These are phyloP conservation scores for Octopus sinensis DNA, from an alignment of 1,140 invertebrate species.

Conservation along the genomic window DNA sequence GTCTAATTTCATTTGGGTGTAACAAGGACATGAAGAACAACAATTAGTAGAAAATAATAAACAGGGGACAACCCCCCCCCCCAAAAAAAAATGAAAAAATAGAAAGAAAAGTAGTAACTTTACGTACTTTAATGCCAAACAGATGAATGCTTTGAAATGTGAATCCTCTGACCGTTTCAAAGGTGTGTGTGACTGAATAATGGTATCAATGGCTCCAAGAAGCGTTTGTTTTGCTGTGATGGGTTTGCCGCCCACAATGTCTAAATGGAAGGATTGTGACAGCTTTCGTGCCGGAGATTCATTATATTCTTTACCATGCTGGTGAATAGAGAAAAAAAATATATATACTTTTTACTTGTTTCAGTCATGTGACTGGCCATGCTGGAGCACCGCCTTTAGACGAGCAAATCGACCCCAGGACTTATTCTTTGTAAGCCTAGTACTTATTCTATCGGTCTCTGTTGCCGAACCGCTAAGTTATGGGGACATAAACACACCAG, in stretches of 20 bases:
- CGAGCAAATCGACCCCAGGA: no score
- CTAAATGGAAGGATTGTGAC: constrained; percentile 96
- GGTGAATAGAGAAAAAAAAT: constrained; percentile 30
- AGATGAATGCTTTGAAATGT: constrained; percentile 97
- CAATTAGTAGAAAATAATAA: no score
- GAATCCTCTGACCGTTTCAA: constrained; percentile 93
- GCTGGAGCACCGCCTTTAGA: no score
- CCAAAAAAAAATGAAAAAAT: constrained; percentile 4
- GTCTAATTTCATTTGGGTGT: no score
- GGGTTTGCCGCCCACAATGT: constrained; percentile 81
- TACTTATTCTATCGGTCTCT: no score
- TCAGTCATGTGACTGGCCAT: no score
- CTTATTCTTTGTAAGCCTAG: no score
- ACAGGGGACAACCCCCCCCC: no score
- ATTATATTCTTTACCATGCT: constrained; percentile 84
- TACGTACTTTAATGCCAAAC: constrained; percentile 88
- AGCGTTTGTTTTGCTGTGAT: constrained; percentile 89
- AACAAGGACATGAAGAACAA: no score
- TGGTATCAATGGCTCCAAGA: constrained; percentile 86
- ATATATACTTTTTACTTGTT: no score
- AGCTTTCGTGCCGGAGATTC: constrained; percentile 90
- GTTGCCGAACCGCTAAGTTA: no score
- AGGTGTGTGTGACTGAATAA: constrained; percentile 83
- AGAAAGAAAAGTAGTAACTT: neutral
- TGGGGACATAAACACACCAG: no score